A percentile compares a stretch with the other conserved stretches of the same genome.
Evolutionary conservation across 2,888 invertebrate genomes (phyloP).

Genomic region (Sialis lutaria): DNA sequence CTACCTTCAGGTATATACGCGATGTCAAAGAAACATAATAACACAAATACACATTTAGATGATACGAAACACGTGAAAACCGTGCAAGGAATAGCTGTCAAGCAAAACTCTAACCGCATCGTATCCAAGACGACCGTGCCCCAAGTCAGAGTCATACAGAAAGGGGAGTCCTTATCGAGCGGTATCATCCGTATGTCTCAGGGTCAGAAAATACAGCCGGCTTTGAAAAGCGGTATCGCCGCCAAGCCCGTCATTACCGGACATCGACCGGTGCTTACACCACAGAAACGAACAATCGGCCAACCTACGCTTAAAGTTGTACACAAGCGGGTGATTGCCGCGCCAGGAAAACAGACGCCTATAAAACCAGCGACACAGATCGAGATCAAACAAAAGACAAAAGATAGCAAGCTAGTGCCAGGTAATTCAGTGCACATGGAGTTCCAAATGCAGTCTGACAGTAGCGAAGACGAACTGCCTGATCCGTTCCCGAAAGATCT

Average conservation of each 20-base stretch:
- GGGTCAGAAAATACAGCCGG: constrained; percentile 19
- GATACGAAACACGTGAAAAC: constrained; percentile 21
- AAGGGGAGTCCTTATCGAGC: constrained; percentile 20
- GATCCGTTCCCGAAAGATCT: constrained; percentile 40
- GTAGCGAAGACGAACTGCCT: constrained; percentile 42
- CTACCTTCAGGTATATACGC: constrained; percentile 49
- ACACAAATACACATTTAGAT: constrained; percentile 50
- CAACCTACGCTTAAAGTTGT: constrained; percentile 9
- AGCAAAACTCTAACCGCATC: constrained; percentile 2
- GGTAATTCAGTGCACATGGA: constrained; percentile 26
- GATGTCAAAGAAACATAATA: constrained; percentile 59
- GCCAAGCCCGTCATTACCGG: constrained; percentile 31
- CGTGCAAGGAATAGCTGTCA: constrained; percentile 26
- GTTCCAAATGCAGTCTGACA: constrained; percentile 27
- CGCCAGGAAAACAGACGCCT: constrained; percentile 13
- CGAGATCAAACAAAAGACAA: constrained; percentile 16
- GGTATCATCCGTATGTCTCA: constrained; percentile 22
- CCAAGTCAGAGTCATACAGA: constrained; percentile 22
- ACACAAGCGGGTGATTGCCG: constrained; percentile 6
- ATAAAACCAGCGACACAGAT: constrained; percentile 7
- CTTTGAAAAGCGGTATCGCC: constrained; percentile 26
- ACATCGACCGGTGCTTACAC: constrained; percentile 7
- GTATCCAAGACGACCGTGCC: constrained; percentile 14
- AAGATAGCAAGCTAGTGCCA: constrained; percentile 22
- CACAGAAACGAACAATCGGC: constrained; percentile 6